Evolutionary conservation across 2,113 vertebrate species (phyloP).

Genomic region (Corythaeola cristata): DNA sequence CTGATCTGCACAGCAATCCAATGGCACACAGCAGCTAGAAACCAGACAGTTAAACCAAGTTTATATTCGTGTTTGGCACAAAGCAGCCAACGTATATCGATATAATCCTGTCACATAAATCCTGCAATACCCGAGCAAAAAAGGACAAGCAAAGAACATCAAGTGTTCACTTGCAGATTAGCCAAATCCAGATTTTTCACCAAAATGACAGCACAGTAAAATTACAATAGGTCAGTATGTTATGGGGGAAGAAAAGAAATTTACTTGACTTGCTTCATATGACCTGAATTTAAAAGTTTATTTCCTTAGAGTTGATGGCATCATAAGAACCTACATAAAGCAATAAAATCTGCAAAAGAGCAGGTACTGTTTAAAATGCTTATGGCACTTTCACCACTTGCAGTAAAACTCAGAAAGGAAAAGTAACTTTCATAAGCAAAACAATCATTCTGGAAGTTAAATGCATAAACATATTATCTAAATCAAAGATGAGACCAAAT

Average conservation of each 20-base stretch:
- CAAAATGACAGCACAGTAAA: neutral
- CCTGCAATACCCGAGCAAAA: neutral
- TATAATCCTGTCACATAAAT: neutral
- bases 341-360: neutral
- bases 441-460: neutral
- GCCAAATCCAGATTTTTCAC: neutral
- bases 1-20: neutral
- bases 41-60: neutral
- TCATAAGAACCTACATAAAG: neutral
- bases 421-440: neutral
- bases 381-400: neutral
- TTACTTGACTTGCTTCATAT: neutral
- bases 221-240: neutral
- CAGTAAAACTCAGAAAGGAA: neutral
- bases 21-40: neutral
- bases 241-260: rapidly evolving
- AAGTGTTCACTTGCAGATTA: neutral
- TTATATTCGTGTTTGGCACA: neutral
- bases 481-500: neutral
- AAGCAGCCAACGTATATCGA: neutral
- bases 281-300: neutral
- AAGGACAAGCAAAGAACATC: neutral
- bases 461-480: neutral
- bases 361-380: neutral
- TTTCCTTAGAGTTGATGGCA: neutral